Conservation (phyloP, 2,797 vertebrate genomes). For the Neosilurus hyrtlii region DNA sequence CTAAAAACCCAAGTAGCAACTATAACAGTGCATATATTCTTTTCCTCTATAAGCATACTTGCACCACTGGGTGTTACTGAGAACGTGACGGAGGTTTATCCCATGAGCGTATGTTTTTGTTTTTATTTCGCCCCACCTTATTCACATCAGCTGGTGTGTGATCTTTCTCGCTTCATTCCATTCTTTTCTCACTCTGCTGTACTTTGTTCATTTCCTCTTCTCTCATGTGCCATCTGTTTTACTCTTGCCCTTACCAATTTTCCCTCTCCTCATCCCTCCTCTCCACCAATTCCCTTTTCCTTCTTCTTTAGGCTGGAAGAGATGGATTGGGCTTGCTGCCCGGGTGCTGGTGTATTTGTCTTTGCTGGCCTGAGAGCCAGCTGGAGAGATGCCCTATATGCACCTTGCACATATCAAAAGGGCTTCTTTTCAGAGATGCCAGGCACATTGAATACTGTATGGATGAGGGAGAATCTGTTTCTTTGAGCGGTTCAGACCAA, state of each 20-base stretch:
- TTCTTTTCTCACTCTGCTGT: background rate
- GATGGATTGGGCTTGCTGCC: constrained; percentile 57
- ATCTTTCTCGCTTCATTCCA: background rate
- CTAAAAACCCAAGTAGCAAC: background rate
- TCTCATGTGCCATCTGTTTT: constrained; percentile 35
- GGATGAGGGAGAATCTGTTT: constrained; percentile 40
- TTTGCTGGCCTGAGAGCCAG: constrained; percentile 51
- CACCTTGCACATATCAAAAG: constrained; percentile 52
- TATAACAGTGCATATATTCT: background rate
- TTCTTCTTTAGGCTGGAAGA: constrained; percentile 50
- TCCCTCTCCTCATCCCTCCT: constrained; percentile 29
- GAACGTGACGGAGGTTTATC: background rate
- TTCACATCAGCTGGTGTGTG: background rate
- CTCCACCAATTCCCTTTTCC: constrained; percentile 29
- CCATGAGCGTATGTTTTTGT: background rate
- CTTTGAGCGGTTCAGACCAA: constrained; percentile 39
- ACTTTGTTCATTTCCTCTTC: background rate
- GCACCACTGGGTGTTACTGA: background rate
- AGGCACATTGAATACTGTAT: constrained; percentile 42
- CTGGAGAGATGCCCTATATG: constrained; percentile 58
- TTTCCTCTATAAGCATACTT: background rate
- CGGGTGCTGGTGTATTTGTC: constrained; percentile 59
- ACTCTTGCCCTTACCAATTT: constrained; percentile 18
- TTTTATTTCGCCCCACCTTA: background rate
- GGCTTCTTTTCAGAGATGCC: constrained; percentile 44